These are phyloP conservation scores for Melanotus villosus DNA, from an alignment of 2,888 invertebrate genomes.

Conservation along the genomic window DNA sequence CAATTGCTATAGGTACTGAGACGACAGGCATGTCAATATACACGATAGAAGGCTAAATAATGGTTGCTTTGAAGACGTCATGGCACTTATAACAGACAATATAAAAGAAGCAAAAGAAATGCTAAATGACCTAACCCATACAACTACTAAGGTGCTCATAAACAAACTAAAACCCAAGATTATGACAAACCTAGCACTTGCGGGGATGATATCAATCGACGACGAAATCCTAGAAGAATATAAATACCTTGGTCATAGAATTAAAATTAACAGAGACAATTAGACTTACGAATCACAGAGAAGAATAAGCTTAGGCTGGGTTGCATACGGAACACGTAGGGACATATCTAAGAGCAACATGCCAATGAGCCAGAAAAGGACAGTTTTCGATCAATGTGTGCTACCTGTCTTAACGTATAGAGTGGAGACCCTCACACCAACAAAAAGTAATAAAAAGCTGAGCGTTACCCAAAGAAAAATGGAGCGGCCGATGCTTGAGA, in stretches of 20 bases:
- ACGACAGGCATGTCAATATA: too few relatives aligned
- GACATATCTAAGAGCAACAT: background rate
- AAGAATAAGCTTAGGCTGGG: background rate
- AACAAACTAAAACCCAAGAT: too few relatives aligned
- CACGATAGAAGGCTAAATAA: too few relatives aligned
- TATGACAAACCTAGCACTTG: too few relatives aligned
- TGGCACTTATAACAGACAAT: too few relatives aligned
- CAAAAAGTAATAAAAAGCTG: background rate
- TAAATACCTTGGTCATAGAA: constrained; percentile 4
- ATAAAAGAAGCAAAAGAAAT: too few relatives aligned
- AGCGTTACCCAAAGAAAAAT: background rate
- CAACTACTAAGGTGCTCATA: too few relatives aligned
- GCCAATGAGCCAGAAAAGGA: background rate
- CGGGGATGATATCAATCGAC: too few relatives aligned
- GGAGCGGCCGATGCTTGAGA: background rate
- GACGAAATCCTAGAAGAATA: background rate
- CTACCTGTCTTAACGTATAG: background rate
- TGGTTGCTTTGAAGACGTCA: too few relatives aligned
- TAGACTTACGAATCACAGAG: background rate
- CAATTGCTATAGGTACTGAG: too few relatives aligned
- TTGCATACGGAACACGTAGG: background rate
- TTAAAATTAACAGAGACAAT: background rate
- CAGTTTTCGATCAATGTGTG: background rate
- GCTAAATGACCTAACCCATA: too few relatives aligned
- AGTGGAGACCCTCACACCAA: background rate